Conservation (phyloP, 2,113 vertebrate genomes). For the Cephalopholis sonnerati region DNA sequence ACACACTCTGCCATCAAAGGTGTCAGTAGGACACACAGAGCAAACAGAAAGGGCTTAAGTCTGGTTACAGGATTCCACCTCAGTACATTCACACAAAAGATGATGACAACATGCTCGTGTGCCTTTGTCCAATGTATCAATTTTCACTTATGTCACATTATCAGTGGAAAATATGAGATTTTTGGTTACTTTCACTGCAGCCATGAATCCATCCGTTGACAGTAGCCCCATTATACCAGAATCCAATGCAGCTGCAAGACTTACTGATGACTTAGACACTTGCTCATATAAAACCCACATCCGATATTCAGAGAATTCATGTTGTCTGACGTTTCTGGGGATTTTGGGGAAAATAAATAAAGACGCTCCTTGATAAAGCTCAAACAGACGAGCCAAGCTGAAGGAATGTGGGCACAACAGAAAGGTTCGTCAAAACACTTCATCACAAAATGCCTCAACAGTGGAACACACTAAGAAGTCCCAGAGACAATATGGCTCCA, state of each 20-base stretch:
- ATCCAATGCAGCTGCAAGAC: conserved; percentile 6
- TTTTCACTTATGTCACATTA: neutral
- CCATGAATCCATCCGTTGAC: neutral
- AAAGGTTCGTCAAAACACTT: neutral
- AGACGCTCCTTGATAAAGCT: conserved; percentile 4
- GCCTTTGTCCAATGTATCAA: neutral
- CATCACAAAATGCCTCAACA: neutral
- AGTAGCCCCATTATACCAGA: neutral
- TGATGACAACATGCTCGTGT: neutral
- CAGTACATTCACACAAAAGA: neutral
- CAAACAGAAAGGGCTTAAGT: conserved; percentile 22
- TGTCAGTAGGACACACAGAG: conserved; percentile 39
- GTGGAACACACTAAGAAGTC: neutral
- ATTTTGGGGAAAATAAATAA: neutral
- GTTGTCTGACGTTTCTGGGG: conserved; percentile 6
- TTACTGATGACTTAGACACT: conserved; percentile 6
- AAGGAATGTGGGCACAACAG: conserved; percentile 16
- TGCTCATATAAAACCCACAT: conserved; percentile 17
- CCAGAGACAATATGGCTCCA: conserved; percentile 31
- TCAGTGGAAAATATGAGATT: neutral
- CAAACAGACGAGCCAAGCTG: neutral
- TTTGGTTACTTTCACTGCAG: neutral
- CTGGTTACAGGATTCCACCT: conserved; percentile 7
- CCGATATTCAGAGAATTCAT: neutral
- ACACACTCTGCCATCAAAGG: conserved; percentile 34